These are phyloP conservation scores for Excalfactoria chinensis DNA, from an alignment of 2,113 vertebrate species.

Conservation along the genomic window DNA sequence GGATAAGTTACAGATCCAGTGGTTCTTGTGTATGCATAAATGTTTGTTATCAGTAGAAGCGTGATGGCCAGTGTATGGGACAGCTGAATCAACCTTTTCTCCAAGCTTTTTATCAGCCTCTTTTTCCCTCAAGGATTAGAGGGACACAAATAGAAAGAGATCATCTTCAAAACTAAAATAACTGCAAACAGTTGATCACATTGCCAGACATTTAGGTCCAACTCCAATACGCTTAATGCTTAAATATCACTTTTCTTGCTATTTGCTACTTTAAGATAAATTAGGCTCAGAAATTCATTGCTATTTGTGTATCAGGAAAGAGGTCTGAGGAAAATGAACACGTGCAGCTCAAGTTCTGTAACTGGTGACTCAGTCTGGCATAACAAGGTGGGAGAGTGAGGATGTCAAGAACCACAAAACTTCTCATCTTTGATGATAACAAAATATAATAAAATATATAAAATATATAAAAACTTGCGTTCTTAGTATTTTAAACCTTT, in stretches of 20 bases:
- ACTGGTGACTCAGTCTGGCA: not conserved
- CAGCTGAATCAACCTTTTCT: not conserved
- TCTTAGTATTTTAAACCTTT: not conserved
- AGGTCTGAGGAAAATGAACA: not conserved
- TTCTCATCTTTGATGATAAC: not conserved
- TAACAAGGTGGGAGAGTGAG: not conserved
- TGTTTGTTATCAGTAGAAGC: not conserved
- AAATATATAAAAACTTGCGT: not conserved
- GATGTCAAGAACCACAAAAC: not conserved
- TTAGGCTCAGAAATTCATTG: not conserved
- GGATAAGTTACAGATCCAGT: not conserved
- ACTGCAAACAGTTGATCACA: not conserved
- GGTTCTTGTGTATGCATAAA: fast-evolving
- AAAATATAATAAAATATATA: not conserved
- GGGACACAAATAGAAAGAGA: not conserved
- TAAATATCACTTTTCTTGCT: not conserved
- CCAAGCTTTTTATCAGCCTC: not conserved
- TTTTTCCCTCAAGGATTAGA: not conserved
- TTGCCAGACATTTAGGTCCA: not conserved
- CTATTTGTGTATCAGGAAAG: not conserved
- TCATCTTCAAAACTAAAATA: not conserved
- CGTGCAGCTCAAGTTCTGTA: not conserved
- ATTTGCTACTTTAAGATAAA: not conserved
- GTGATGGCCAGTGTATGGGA: not conserved
- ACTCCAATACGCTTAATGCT: not conserved